Percentiles rank a stretch among this genome's conserved stretches.
Evolutionary conservation across 2,797 vertebrate species (phyloP).

Genomic region (Oryzias sinensis): DNA sequence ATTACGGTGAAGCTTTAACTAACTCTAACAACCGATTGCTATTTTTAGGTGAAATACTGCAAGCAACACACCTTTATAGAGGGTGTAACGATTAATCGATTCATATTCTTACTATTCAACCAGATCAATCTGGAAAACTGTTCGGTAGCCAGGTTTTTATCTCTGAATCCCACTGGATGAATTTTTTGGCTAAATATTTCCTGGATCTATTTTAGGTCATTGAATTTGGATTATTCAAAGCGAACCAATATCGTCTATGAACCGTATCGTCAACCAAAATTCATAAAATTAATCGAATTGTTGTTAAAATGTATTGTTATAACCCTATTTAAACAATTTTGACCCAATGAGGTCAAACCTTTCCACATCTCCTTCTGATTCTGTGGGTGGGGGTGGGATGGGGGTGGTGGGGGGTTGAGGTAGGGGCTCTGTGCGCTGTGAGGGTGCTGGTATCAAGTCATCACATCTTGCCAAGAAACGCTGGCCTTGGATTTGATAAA

Average conservation of each 20-base stretch:
- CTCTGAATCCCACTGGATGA: too few species aligned
- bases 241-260: too few species aligned
- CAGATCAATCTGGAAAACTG: too few species aligned
- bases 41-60: conserved; percentile 45
- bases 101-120: too few species aligned
- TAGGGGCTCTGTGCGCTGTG: conserved; percentile 32
- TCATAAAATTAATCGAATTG: too few species aligned
- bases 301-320: too few species aligned
- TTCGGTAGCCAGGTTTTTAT: too few species aligned
- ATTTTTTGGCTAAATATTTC: too few species aligned
- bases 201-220: too few species aligned
- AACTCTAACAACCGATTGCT: conserved; percentile 33
- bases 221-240: too few species aligned
- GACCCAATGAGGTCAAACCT: conserved; percentile 66
- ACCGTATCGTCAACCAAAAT: too few species aligned
- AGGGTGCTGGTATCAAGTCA: conserved; percentile 64
- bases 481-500: conserved; percentile 85
- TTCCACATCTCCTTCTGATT: conserved; percentile 74
- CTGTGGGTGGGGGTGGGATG: conserved; percentile 38
- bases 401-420: conserved; percentile 58
- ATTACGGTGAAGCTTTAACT: conserved; percentile 29
- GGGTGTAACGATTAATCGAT: too few species aligned
- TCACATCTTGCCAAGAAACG: conserved; percentile 81
- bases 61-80: conserved; percentile 31
- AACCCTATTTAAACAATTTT: conserved; percentile 5